Conservation (phyloP, 2,888 invertebrate genomes). For the Proisotoma minuta region DNA sequence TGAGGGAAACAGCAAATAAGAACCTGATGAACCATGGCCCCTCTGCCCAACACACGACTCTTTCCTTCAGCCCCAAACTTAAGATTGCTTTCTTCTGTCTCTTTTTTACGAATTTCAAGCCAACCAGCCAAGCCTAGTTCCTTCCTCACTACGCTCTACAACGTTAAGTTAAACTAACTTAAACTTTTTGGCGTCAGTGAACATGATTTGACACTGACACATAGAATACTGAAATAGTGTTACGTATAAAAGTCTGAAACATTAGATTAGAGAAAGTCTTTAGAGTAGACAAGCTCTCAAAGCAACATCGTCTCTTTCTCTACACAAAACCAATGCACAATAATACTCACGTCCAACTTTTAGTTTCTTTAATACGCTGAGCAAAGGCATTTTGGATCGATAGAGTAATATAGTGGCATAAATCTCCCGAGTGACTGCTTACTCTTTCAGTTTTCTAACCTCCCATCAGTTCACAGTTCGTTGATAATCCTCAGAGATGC, state of each 20-base stretch:
- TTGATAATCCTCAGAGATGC: conserved; percentile 3
- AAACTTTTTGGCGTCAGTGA: conserved; percentile 19
- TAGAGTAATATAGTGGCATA: conserved; percentile 11
- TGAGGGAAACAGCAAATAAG: conserved; percentile 17
- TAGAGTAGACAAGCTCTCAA: neutral
- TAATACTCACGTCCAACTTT: neutral
- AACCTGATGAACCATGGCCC: conserved; percentile 16
- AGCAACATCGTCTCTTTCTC: neutral
- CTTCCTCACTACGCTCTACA: neutral
- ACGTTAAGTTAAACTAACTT: conserved; percentile 11
- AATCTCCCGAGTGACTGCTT: conserved; percentile 12
- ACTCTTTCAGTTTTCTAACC: conserved; percentile 9
- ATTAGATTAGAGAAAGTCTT: neutral
- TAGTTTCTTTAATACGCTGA: neutral
- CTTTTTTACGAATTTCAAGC: conserved; percentile 5
- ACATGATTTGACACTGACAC: conserved; percentile 18
- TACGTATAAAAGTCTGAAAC: neutral
- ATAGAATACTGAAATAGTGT: too few species aligned
- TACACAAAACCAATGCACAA: neutral
- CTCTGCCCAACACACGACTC: neutral
- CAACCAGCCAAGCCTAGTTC: neutral
- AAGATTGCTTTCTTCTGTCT: conserved; percentile 9
- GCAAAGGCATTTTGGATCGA: conserved; percentile 4
- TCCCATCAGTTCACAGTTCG: conserved; percentile 14
- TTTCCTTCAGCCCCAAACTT: conserved; percentile 7